A percentile compares a stretch with the other conserved stretches of the same genome.
These are phyloP conservation scores for Pristionchus fissidentatus DNA, from an alignment of 2,888 invertebrate species.

Conservation along the genomic window DNA sequence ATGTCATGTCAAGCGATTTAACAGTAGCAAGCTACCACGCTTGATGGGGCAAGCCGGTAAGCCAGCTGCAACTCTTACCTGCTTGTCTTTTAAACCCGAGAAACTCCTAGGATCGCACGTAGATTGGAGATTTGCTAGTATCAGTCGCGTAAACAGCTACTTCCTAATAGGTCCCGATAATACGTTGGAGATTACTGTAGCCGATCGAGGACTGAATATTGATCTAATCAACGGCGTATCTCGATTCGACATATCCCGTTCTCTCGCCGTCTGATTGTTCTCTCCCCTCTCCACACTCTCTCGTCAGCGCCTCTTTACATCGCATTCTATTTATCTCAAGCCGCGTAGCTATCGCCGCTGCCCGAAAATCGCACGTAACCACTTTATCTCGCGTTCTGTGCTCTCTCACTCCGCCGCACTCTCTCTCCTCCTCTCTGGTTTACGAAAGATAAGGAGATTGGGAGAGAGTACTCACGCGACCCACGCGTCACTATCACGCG, in stretches of 20 bases:
- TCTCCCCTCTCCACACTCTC: slow-evolving; percentile 30
- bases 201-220: too few species aligned
- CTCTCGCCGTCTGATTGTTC: not conserved
- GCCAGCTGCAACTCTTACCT: not conserved
- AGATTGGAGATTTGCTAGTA: not conserved
- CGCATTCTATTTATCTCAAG: slow-evolving; percentile 41
- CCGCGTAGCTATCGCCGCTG: not conserved
- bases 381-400: not conserved
- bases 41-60: too few species aligned
- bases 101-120: not conserved
- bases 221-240: too few species aligned
- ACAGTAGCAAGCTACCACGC: too few species aligned
- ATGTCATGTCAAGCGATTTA: too few species aligned
- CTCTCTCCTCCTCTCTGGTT: not conserved
- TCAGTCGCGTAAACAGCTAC: too few species aligned
- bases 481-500: too few species aligned
- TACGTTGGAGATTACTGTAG: too few species aligned
- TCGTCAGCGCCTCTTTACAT: slow-evolving; percentile 22
- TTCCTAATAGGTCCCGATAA: too few species aligned
- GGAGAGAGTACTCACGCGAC: too few species aligned
- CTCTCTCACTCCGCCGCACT: not conserved
- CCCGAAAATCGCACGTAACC: not conserved
- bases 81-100: not conserved
- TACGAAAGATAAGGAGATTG: not conserved
- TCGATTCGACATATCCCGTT: not conserved